Base-by-base conservation (phyloP, 2,113 vertebrate species). In the Myodes glareolus region DNA sequence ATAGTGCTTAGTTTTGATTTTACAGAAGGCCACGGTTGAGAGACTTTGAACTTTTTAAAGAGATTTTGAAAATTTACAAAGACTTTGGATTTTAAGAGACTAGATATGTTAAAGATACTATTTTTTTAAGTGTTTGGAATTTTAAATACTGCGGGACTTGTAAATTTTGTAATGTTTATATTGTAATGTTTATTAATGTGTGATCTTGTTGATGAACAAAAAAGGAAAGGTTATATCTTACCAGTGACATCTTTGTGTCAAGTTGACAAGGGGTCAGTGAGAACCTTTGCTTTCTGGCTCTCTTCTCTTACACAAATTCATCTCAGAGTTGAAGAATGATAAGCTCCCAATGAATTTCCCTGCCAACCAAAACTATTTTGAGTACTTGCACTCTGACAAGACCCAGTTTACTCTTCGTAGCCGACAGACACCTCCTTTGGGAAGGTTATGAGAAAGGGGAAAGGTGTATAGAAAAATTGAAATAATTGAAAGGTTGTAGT, bases 401-500 rank as follows among this genome's bases (percentile, higher is more conserved):
- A 61, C 36, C 29, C n/a, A 39, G 78, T 77, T 92, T 45, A 50
- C 42, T 93, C n/a, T 90, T 73, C 47, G 50, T 55, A 14, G 45
- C 67, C 82, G 73, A 90, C 84, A 92, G 76, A 50, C 65, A 52
- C 16, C 77, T 92, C 21, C n/a, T 67, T 67, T 47, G 19, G 16
- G 39, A 67, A 86, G 82, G 13, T 42, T 63, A 36, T 42, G 63
- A 45, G 17, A 67, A 45, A 65, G 17, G 13, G 16, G 29, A 47
- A 67, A 47, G 8, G 29, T 33, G 27, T 47, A 33, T 47, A 47
- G 42, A 96, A 72, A 90, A 86, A 50, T 88, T n/a, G 67, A 50
- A 95, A 45, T 88, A 87, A 91, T 52, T 39, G 87, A 47, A 93
- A 87, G 45, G 70, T 21, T 78, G 65, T 67, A 63, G 78, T 90